A percentile compares a stretch with the other conserved stretches of the same genome.
Conservation (phyloP, 2,113 vertebrate genomes). For the Charina bottae region DNA sequence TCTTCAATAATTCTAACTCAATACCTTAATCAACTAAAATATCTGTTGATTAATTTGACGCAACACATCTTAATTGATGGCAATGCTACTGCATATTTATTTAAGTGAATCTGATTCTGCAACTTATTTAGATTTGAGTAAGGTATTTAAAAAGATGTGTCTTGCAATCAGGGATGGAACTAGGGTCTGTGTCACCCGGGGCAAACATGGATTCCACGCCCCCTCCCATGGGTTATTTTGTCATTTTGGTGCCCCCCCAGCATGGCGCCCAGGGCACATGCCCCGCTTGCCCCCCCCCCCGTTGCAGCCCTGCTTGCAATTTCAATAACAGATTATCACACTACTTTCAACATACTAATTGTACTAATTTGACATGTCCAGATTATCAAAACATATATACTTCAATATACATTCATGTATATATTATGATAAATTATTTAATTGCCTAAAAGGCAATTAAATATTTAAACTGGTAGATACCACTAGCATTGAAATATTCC, state of each 20-base stretch:
- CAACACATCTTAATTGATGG: background rate
- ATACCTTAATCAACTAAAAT: background rate
- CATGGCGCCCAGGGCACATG: no score
- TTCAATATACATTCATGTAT: background rate
- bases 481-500: background rate
- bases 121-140: background rate
- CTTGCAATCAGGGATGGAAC: no score
- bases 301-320: no score
- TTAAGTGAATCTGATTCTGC: background rate
- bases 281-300: no score
- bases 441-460: background rate
- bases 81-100: background rate
- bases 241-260: no score
- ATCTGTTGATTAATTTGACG: background rate
- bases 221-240: no score
- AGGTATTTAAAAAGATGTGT: background rate
- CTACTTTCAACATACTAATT: background rate
- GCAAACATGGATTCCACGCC: no score
- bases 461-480: background rate
- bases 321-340: background rate
- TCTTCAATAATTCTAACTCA: background rate
- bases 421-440: background rate
- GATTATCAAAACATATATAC: background rate
- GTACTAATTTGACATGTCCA: background rate
- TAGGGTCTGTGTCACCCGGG: no score